Evolutionary conservation across 53 echinoderm and acorn worm species (phyloP).

Genomic region (Paracentrotus lividus): DNA sequence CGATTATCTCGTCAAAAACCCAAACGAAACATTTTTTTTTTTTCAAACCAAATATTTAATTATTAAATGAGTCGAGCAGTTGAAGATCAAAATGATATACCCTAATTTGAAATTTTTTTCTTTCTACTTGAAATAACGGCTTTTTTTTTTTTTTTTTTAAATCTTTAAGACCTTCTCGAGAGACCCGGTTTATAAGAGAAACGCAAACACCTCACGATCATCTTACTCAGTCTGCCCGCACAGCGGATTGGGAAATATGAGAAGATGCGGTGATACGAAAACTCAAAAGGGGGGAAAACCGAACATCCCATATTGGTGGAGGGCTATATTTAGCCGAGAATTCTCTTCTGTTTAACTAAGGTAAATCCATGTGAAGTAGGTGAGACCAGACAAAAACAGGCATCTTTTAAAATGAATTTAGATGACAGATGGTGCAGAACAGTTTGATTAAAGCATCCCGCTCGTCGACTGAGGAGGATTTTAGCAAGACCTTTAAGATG

Average conservation of each 20-base stretch:
- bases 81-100: no score
- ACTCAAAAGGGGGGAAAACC: not conserved
- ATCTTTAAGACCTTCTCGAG: not conserved
- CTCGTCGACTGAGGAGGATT: conserved; percentile 18
- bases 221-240: not conserved
- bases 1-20: no score
- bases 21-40: no score
- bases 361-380: not conserved
- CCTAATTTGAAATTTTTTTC: no score
- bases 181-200: not conserved
- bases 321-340: conserved; percentile 7
- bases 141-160: no score
- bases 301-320: conserved; percentile 41
- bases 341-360: conserved; percentile 7
- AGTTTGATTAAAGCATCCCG: conserved; percentile 13
- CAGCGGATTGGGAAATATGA: not conserved
- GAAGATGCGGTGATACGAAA: not conserved
- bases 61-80: no score
- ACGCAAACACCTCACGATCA: conserved; percentile 27
- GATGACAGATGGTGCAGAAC: conserved; percentile 37
- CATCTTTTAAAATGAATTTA: conserved; percentile 10
- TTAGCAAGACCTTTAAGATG: not conserved
- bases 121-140: no score
- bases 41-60: no score
- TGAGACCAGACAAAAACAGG: not conserved